phyloP scores from a whole-genome alignment of 2,797 vertebrate genomes.

The Orestias chungarensis region DNA sequence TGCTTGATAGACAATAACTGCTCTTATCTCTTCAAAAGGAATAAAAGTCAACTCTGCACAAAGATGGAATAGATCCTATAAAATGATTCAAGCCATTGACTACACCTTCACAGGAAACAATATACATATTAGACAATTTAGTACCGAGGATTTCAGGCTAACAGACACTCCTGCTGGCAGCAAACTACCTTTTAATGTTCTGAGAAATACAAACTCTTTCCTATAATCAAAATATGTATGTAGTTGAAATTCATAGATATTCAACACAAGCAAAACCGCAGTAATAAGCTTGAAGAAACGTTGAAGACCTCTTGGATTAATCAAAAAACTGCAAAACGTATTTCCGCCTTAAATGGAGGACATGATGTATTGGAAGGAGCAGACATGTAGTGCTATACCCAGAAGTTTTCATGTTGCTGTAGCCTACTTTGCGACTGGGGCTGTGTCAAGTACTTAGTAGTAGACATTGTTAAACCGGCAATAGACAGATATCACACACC shows the following conservation, averaged over 20 bases:
- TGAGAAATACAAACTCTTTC: background rate
- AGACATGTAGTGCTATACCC: background rate
- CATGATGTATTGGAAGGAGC: background rate
- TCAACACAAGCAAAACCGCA: constrained; percentile 32
- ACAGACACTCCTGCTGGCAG: background rate
- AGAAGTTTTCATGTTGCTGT: background rate
- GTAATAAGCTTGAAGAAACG: constrained; percentile 19
- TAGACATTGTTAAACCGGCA: background rate
- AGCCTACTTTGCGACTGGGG: background rate
- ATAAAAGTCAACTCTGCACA: constrained; percentile 4
- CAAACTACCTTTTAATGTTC: background rate
- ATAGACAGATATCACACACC: background rate
- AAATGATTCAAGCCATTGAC: constrained; percentile 12
- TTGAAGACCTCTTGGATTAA: constrained; percentile 23
- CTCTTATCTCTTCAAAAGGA: background rate
- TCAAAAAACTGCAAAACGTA: background rate
- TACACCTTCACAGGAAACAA: constrained; percentile 1
- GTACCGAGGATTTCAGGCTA: background rate
- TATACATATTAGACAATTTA: constrained; percentile 3
- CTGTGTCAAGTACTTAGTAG: background rate
- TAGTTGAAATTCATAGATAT: background rate
- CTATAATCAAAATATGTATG: background rate
- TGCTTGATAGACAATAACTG: background rate
- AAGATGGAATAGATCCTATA: constrained; percentile 9
- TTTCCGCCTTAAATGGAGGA: background rate